Conservation (phyloP, 1,140 invertebrate genomes). For the Venturia canescens region DNA sequence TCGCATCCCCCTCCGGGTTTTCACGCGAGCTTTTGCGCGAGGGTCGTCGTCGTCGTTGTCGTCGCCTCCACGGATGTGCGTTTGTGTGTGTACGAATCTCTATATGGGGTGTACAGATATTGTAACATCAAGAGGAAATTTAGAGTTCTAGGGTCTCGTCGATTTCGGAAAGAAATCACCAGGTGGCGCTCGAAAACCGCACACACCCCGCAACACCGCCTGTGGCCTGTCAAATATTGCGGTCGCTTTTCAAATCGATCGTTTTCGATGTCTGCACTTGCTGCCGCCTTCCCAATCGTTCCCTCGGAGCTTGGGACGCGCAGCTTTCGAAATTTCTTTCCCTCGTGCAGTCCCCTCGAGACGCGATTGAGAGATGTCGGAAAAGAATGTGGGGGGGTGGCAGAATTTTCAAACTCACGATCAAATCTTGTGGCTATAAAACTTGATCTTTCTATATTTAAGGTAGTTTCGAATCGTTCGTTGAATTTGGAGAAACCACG, state of each 20-base stretch:
- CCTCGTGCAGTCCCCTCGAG: too few relatives aligned
- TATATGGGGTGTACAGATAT: slow-evolving; percentile 16
- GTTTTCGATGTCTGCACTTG: slow-evolving; percentile 58
- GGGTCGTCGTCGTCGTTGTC: slow-evolving; percentile 25
- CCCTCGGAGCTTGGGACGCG: not conserved
- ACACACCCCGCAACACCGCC: slow-evolving; percentile 50
- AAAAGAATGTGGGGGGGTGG: too few relatives aligned
- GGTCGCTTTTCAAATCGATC: slow-evolving; percentile 76
- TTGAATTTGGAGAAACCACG: too few relatives aligned
- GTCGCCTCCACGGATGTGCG: slow-evolving; percentile 26
- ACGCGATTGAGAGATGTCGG: too few relatives aligned
- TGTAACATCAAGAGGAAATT: slow-evolving; percentile 34
- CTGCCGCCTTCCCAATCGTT: slow-evolving; percentile 33
- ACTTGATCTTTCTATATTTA: too few relatives aligned
- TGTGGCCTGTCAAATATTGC: slow-evolving; percentile 75
- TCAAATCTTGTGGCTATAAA: too few relatives aligned
- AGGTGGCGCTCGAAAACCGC: slow-evolving; percentile 73
- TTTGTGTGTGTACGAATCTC: not conserved
- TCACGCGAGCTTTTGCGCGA: slow-evolving; percentile 61
- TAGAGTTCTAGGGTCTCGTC: slow-evolving; percentile 58
- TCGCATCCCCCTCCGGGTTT: slow-evolving; percentile 46
- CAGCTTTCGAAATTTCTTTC: not conserved
- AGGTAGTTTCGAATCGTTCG: too few relatives aligned
- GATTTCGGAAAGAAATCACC: slow-evolving; percentile 62
- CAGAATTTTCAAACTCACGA: too few relatives aligned